Evolutionary conservation across 2,113 vertebrate genomes (phyloP).

Genomic region (Sialia sialis): DNA sequence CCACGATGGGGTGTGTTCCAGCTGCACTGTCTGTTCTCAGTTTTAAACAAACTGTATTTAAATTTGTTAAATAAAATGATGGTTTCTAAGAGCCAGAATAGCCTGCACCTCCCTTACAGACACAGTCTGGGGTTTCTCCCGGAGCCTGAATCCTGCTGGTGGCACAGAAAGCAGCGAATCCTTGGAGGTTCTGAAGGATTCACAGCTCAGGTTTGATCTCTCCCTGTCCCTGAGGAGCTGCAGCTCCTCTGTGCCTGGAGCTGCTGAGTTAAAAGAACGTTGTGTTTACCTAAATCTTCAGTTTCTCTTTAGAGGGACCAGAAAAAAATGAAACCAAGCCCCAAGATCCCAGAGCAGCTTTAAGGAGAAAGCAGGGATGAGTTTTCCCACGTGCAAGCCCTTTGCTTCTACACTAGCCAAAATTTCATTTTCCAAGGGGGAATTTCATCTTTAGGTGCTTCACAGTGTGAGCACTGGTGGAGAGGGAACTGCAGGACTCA

Average conservation of each 20-base stretch:
- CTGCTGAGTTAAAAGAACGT: background rate
- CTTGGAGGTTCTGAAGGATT: background rate
- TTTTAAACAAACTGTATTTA: constrained; percentile 76
- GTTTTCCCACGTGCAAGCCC: background rate
- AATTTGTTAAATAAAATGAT: constrained; percentile 72
- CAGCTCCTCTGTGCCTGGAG: constrained; percentile 1
- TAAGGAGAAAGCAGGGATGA: background rate
- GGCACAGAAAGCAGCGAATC: background rate
- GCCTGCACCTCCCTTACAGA: background rate
- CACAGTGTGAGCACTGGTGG: background rate
- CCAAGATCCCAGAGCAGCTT: background rate
- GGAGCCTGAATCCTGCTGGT: background rate
- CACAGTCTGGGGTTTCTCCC: background rate
- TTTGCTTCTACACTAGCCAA: background rate
- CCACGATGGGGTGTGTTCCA: background rate
- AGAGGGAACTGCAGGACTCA: background rate
- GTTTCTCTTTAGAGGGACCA: background rate
- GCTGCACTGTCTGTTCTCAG: constrained; percentile 55
- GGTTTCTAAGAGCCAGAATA: constrained; percentile 72
- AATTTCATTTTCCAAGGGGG: background rate
- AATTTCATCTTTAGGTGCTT: background rate
- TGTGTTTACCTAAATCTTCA: background rate
- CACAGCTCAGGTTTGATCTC: background rate
- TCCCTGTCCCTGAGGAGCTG: background rate
- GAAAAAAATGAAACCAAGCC: background rate